Evolutionary conservation across 2,797 vertebrate genomes (phyloP), one percentile per base, ranked within the genome.

Genomic region (Poeciliopsis turneri): DNA sequence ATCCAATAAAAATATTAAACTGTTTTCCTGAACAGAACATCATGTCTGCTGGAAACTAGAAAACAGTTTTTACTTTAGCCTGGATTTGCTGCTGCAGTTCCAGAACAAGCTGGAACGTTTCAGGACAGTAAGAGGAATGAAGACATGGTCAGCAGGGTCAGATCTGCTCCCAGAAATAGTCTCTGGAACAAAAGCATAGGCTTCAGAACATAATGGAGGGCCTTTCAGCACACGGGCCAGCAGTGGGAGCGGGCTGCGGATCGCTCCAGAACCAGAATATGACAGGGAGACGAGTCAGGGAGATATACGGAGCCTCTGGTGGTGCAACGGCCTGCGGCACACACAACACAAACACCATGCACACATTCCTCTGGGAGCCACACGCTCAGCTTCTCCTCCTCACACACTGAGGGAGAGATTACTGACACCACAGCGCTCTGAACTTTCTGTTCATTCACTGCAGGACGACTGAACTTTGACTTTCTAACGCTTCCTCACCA

Each of bases 341-440:
- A 93, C 92, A 93, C 93, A 92, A 93, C 91, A 89, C 92, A 92
- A 93, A 93, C 93, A 92, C 86, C 85, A 70, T 81, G 82, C 87
- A 74, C 86, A 77, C 92, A 93, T 95, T 95, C 93, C 92, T 89
- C 74, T 49, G 51, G 16, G 64, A 55, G 90, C 93, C 94, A 36
- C 94, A 93, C 68, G 83, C 85, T 84, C 79, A 43, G 81, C 87
- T 87, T 83, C 89, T 88, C 71, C 89, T 82, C 85, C 87, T 90
- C 80, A 81, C 80, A 89, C 80, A 83, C 91, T 78, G 93, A 93
- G 92, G 93, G 92, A 89, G 88, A 92, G 92, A 92, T 91, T 80
- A 57, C 86, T 79, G 84, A 91, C 92, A 89, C 90, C 89, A 76
- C 88, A 92, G 79, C 39, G 5, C 81, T 87, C 90, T 80, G 89